A percentile compares a stretch with the other conserved stretches of the same genome.
Conservation (phyloP, 1,140 invertebrate genomes). For the Chrysopa pallens region DNA sequence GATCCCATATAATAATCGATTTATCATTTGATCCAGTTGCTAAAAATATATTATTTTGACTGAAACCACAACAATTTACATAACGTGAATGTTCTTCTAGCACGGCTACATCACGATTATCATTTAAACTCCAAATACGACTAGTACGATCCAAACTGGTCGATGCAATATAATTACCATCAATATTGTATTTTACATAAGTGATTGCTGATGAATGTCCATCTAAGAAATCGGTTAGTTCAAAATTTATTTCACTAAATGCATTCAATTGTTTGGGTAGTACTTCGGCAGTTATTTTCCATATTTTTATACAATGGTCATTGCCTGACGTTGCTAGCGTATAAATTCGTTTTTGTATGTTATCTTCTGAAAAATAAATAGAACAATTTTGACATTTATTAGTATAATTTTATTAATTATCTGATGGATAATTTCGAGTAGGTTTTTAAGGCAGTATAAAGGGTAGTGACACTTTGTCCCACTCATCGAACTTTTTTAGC, state of each 20-base stretch:
- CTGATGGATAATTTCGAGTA: no score
- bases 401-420: no score
- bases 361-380: conserved; percentile 20
- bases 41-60: conserved; percentile 37
- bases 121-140: conserved; percentile 44
- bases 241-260: conserved; percentile 10
- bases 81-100: conserved; percentile 47
- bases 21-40: conserved; percentile 58
- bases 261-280: conserved; percentile 12
- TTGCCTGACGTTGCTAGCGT: conserved; percentile 49
- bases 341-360: conserved; percentile 28
- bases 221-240: conserved; percentile 9
- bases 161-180: conserved; percentile 40
- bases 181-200: conserved; percentile 37
- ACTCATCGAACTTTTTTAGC: no score
- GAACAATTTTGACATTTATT: no score
- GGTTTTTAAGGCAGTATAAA: no score
- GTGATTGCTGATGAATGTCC: conserved; percentile 34
- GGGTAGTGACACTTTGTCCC: no score
- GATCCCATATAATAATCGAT: conserved; percentile 43
- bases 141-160: conserved; percentile 49
- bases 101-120: conserved; percentile 17
- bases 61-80: conserved; percentile 54
- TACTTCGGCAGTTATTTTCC: conserved; percentile 34
- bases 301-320: conserved; percentile 54